Evolutionary conservation across 2,888 invertebrate genomes (phyloP), one percentile per base, ranked within the genome.

Genomic region (Tholera decimalis): DNA sequence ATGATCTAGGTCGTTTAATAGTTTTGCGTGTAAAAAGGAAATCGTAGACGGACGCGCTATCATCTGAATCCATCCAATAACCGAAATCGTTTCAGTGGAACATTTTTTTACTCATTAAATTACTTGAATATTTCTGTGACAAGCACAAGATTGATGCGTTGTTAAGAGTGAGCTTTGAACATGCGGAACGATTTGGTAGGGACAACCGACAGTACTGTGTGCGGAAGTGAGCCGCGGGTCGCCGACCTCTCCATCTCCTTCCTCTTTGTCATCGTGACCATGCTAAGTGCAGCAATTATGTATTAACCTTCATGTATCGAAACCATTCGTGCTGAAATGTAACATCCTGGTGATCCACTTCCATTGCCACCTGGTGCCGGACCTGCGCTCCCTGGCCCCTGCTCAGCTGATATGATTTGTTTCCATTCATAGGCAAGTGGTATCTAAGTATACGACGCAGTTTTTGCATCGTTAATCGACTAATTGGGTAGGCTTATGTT

Each of bases 241-340:
- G 86, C 73, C 86, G 89, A 88, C 87, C 88, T 86, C 81, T 26
- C 68, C 70, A 81, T 83, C 85, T 84, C 85, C 87, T 83, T 83
- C 74, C 63, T 66, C 80, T 81, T 80, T 80, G 82, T 80, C 77
- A 57, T 55, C 51, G 64, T 39, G 46, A 55, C 35, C n/a, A 49
- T 15, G n/a, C 20, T 30, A 47, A 30, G 39, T 57, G 41, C 37
- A 33, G 24, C 7, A 47, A 56, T 41, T 22, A 37, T 22, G n/a
- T 4, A 13, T 50, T n/a, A n/a, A 24, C 22, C 26, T 61, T 41
- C 22, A 20, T 39, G 43, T 55, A 35, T 7, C 33, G 1, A 53
- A 39, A 30, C 11, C 5, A 30, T 50, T 35, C 15, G 18, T 49
- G 37, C 15, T 28, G 6, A n/a, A 43, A 39, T 50, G 24, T 35